These are phyloP conservation scores for Notodonta dromedarius DNA, from an alignment of 2,888 invertebrate species.

Conservation along the genomic window DNA sequence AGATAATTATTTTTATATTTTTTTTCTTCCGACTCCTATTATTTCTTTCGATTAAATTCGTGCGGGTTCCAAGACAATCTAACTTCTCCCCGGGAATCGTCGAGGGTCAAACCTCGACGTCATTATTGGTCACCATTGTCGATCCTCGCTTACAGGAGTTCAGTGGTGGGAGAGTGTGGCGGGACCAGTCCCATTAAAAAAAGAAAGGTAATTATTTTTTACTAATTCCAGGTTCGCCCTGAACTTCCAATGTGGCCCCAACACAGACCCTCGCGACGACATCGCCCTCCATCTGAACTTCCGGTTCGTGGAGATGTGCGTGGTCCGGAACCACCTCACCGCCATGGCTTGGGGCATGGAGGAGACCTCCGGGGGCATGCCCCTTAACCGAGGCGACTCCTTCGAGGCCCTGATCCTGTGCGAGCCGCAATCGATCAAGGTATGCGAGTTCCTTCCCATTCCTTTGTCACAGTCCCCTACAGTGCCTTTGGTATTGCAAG, in stretches of 20 bases:
- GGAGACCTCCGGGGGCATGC: conserved; percentile 82
- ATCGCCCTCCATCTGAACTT: conserved; percentile 89
- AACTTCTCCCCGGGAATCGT: too few relatives aligned
- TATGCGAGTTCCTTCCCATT: conserved; percentile 33
- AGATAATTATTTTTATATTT: too few relatives aligned
- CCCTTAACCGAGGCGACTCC: conserved; percentile 85
- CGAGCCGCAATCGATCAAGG: conserved; percentile 85
- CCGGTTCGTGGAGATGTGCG: conserved; percentile 77
- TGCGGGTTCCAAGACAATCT: too few relatives aligned
- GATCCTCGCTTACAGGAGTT: too few relatives aligned
- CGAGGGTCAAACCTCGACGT: too few relatives aligned
- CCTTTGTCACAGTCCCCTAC: too few relatives aligned
- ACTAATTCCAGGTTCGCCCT: conserved; percentile 86
- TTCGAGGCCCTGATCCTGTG: conserved; percentile 90
- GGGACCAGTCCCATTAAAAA: too few relatives aligned
- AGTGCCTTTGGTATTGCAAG: too few relatives aligned
- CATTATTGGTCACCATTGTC: too few relatives aligned
- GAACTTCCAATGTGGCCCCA: conserved; percentile 90
- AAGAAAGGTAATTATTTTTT: neutral
- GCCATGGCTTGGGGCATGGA: conserved; percentile 79
- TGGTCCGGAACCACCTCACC: conserved; percentile 79
- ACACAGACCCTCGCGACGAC: conserved; percentile 89
- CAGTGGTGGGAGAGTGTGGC: too few relatives aligned
- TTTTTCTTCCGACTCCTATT: too few relatives aligned
- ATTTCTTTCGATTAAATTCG: too few relatives aligned